These are phyloP conservation scores for Lutjanus erythropterus DNA, from an alignment of 2,113 vertebrate species.

Conservation along the genomic window DNA sequence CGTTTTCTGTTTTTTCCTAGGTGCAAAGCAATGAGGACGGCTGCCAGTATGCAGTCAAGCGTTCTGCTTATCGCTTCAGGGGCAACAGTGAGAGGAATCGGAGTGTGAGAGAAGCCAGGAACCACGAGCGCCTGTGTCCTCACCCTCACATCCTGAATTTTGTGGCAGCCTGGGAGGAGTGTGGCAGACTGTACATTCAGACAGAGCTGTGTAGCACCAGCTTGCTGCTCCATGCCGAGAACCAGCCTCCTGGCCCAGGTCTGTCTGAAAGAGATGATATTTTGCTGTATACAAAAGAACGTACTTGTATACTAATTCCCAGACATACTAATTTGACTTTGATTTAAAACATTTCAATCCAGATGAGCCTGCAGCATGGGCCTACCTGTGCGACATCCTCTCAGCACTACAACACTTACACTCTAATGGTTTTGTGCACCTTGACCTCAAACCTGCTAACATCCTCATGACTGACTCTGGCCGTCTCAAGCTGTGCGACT, in stretches of 20 bases:
- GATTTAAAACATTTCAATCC: conserved; percentile 12
- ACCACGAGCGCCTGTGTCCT: conserved; percentile 88
- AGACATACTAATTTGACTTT: neutral
- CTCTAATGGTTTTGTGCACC: conserved; percentile 86
- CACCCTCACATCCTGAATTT: conserved; percentile 90
- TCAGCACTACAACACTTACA: conserved; percentile 90
- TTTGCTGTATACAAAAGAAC: neutral
- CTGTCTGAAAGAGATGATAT: neutral
- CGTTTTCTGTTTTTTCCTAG: conserved; percentile 67
- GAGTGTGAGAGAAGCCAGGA: conserved; percentile 88
- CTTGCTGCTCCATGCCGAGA: conserved; percentile 88
- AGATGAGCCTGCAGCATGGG: conserved; percentile 87
- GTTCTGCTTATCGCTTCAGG: conserved; percentile 89
- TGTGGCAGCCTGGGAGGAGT: conserved; percentile 91
- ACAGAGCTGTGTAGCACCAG: conserved; percentile 91
- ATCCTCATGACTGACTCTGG: conserved; percentile 89
- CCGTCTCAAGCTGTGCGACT: conserved; percentile 92
- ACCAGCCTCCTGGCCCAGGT: conserved; percentile 78
- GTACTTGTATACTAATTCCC: neutral
- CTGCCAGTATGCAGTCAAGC: conserved; percentile 90
- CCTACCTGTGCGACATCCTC: conserved; percentile 89
- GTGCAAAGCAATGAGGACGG: conserved; percentile 88
- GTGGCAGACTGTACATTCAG: conserved; percentile 90
- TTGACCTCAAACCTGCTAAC: conserved; percentile 93
- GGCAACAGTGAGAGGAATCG: conserved; percentile 87